These are phyloP conservation scores for Penaeus chinensis DNA, from an alignment of 1,140 invertebrate species.

Conservation along the genomic window DNA sequence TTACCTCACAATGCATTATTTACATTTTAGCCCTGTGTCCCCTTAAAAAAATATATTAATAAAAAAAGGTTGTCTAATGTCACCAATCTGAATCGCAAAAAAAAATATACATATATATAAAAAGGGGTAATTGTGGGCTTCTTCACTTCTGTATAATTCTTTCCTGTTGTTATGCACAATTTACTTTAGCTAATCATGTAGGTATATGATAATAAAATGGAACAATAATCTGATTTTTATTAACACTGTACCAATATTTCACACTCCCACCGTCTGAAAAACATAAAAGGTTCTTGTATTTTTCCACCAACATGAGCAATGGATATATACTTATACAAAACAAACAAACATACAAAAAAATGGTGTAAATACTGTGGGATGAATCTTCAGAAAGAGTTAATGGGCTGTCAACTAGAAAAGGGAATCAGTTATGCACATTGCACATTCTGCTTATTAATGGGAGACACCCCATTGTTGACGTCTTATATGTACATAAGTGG, in stretches of 20 bases:
- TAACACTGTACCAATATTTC: not conserved
- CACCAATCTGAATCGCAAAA: constrained; percentile 37
- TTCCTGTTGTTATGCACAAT: constrained; percentile 62
- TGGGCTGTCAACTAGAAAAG: too few relatives aligned
- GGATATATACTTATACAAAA: too few relatives aligned
- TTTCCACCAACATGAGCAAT: too few relatives aligned
- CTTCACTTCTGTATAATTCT: constrained; percentile 57
- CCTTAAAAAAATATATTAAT: constrained; percentile 3
- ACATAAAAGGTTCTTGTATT: too few relatives aligned
- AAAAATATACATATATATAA: not conserved
- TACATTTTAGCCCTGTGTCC: constrained; percentile 27
- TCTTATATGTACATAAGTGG: too few relatives aligned
- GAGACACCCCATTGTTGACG: too few relatives aligned
- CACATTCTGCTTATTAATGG: too few relatives aligned
- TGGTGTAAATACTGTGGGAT: too few relatives aligned
- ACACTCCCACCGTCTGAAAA: too few relatives aligned
- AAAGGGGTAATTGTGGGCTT: constrained; percentile 44
- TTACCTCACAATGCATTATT: constrained; percentile 53
- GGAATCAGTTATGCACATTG: too few relatives aligned
- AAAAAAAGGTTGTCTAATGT: constrained; percentile 11
- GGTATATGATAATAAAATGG: constrained; percentile 59
- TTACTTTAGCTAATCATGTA: constrained; percentile 61
- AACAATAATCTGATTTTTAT: constrained; percentile 25
- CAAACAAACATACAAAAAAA: too few relatives aligned
- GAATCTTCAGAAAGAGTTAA: too few relatives aligned